Percentiles rank a stretch among this genome's conserved stretches.
These are phyloP conservation scores for Drosophila teissieri DNA, from an alignment of 1,140 invertebrate species.

Conservation along the genomic window DNA sequence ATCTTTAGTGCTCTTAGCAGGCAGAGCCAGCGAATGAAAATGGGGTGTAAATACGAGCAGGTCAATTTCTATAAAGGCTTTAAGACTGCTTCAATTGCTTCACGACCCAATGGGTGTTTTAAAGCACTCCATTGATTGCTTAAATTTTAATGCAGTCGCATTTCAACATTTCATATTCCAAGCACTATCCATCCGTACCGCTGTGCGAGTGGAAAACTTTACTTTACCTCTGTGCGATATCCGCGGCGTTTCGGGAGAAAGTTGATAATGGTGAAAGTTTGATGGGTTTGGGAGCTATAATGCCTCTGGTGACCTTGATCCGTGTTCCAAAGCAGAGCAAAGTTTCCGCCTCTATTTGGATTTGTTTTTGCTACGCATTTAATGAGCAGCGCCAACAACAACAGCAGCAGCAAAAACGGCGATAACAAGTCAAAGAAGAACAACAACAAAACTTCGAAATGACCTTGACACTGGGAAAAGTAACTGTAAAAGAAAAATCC, in stretches of 20 bases:
- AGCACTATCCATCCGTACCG: neutral
- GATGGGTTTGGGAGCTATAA: slow-evolving; percentile 37
- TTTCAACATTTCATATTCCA: neutral
- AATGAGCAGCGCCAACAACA: slow-evolving; percentile 50
- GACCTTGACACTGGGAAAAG: slow-evolving; percentile 60
- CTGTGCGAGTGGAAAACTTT: neutral
- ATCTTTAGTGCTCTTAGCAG: slow-evolving; percentile 3
- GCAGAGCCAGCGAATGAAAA: neutral
- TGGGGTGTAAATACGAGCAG: neutral
- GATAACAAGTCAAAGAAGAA: slow-evolving; percentile 24
- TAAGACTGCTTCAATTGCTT: neutral
- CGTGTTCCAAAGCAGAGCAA: slow-evolving; percentile 36
- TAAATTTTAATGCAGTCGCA: neutral
- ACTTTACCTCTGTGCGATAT: neutral
- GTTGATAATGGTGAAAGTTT: slow-evolving; percentile 34
- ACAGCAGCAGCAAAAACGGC: slow-evolving; percentile 17
- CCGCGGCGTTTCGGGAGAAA: slow-evolving; percentile 9
- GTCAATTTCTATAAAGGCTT: neutral
- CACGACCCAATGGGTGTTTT: no score
- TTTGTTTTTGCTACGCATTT: slow-evolving; percentile 56
- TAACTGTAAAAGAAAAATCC: slow-evolving; percentile 60
- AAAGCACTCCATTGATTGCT: no score
- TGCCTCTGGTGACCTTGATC: slow-evolving; percentile 50
- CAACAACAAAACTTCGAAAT: slow-evolving; percentile 50
- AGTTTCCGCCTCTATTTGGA: slow-evolving; percentile 29